Percentiles rank a stretch among this genome's conserved stretches.
phyloP scores from a whole-genome alignment of 2,888 invertebrate species.

The Iphiclides podalirius region DNA sequence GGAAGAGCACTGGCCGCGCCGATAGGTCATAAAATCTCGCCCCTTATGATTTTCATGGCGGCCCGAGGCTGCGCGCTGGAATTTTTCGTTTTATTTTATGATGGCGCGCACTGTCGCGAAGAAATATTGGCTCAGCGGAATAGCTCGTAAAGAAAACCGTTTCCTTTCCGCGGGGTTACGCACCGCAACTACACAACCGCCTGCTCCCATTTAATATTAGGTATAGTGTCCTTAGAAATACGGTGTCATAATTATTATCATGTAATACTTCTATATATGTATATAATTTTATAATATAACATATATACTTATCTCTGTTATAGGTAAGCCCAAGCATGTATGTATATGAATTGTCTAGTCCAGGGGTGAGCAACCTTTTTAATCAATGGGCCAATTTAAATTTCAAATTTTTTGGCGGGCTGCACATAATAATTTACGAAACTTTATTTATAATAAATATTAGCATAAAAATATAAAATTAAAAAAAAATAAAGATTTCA shows the following conservation, averaged over 20 bases:
- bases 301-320: no score
- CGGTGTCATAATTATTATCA: conserved; percentile 38
- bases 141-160: conserved; percentile 79
- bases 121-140: conserved; percentile 79
- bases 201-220: conserved; percentile 59
- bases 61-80: conserved; percentile 68
- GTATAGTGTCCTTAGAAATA: conserved; percentile 44
- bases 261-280: no score
- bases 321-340: no score
- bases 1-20: conserved; percentile 52
- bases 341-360: no score
- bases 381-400: no score
- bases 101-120: conserved; percentile 77
- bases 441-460: no score
- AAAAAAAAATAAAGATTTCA: no score
- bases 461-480: no score
- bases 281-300: no score
- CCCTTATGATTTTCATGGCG: conserved; percentile 76
- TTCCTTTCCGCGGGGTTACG: conserved; percentile 73
- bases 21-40: conserved; percentile 70
- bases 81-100: conserved; percentile 81
- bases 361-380: no score
- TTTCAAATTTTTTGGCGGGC: no score
- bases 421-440: no score
- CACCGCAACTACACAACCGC: conserved; percentile 63